Evolutionary conservation across 2,888 invertebrate genomes (phyloP).

Genomic region (Lasius fuliginosus): DNA sequence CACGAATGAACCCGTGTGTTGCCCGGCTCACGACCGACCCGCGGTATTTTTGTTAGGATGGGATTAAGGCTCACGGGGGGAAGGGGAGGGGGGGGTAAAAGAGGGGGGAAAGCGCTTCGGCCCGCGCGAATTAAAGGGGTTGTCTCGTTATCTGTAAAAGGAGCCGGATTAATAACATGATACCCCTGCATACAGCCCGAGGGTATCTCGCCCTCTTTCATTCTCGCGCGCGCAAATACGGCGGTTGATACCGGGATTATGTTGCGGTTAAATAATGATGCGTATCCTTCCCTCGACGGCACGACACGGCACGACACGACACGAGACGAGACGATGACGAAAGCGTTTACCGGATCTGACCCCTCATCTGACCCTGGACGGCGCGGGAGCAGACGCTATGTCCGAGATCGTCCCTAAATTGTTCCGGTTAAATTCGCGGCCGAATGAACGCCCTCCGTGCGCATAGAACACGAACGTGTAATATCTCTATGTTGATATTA

Average conservation of each 20-base stretch:
- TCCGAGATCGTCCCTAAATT: slow-evolving; percentile 35
- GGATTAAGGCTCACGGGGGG: slow-evolving; percentile 73
- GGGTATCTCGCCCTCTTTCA: slow-evolving; percentile 26
- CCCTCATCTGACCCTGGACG: slow-evolving; percentile 37
- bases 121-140: slow-evolving; percentile 74
- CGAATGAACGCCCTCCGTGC: slow-evolving; percentile 18
- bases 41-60: slow-evolving; percentile 79
- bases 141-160: slow-evolving; percentile 65
- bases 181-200: slow-evolving; percentile 15
- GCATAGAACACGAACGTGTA: slow-evolving; percentile 27
- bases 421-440: slow-evolving; percentile 43
- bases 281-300: slow-evolving; percentile 29
- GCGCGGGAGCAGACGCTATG: slow-evolving; percentile 11
- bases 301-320: neutral
- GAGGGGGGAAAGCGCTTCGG: slow-evolving; percentile 2
- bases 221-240: neutral
- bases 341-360: slow-evolving; percentile 53
- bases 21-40: slow-evolving; percentile 55
- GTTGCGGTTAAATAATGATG: slow-evolving; percentile 59
- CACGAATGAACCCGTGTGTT: slow-evolving; percentile 70
- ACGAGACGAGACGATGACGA: slow-evolving; percentile 17
- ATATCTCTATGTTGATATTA: slow-evolving; percentile 53
- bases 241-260: slow-evolving; percentile 41
- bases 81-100: neutral
- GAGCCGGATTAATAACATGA: slow-evolving; percentile 68